Conservation (phyloP, 2,888 invertebrate species). For the Entomobrya proxima region DNA sequence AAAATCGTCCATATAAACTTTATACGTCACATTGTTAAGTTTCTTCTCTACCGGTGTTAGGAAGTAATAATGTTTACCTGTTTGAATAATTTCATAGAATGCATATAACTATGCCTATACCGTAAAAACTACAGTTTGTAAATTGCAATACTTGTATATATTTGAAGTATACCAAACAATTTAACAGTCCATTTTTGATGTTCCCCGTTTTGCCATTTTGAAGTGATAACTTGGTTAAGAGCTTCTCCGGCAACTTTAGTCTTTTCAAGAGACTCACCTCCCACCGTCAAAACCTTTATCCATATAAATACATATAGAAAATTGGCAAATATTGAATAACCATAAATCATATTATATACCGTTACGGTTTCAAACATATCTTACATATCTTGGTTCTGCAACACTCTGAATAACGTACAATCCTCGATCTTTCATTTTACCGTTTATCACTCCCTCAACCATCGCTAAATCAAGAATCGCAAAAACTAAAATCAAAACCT, state of each 20-base stretch:
- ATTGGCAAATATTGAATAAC: too few species aligned
- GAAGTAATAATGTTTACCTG: conserved; percentile 56
- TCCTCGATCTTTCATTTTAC: conserved; percentile 54
- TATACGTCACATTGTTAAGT: conserved; percentile 62
- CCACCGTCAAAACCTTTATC: conserved; percentile 58
- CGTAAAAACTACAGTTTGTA: background rate
- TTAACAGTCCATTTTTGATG: conserved; percentile 67
- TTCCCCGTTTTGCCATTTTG: conserved; percentile 61
- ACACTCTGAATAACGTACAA: conserved; percentile 64
- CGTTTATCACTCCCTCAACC: conserved; percentile 50
- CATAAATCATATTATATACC: too few species aligned
- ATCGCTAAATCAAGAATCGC: background rate
- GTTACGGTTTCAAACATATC: too few species aligned
- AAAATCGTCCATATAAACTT: conserved; percentile 62
- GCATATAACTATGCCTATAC: background rate
- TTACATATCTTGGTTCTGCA: conserved; percentile 56
- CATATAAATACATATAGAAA: too few species aligned
- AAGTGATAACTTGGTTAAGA: conserved; percentile 42
- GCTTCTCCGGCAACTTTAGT: conserved; percentile 43
- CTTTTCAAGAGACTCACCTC: conserved; percentile 51
- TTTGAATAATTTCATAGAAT: background rate
- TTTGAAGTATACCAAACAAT: conserved; percentile 54
- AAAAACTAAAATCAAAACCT: conserved; percentile 1
- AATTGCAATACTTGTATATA: too few species aligned
- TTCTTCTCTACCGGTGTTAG: conserved; percentile 42